Base-by-base conservation (phyloP, 2,888 invertebrate species). In the Polymixis lichenea region DNA sequence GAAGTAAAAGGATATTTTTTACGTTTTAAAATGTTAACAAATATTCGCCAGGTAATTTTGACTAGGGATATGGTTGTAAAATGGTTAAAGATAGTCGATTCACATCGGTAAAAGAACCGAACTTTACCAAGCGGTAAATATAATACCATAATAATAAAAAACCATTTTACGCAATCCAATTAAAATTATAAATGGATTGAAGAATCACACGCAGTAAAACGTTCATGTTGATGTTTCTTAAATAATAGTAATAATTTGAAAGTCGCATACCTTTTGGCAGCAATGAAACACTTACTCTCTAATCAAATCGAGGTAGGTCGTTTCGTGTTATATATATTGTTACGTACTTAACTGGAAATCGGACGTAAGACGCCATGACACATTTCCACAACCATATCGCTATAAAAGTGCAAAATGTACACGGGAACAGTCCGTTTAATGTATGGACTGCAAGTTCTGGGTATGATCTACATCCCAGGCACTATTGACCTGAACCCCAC, bases 371-470 rank as follows among this genome's bases (percentile, higher is more conserved):
- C 62, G 65, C 75, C 73, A 76, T 56, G 53, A 75, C 65, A 87
- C 84, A 87, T 88, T 89, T 88, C 87, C 85, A 89, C 86, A 89
- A 88, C 87, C 87, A 90, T 87, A 89, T 89, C 81, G 73, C 78
- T 75, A 76, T 70, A 75, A 72, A 67, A 72, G 58, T 56, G 60
- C 46, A 62, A 74, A 77, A 81, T 70, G 49, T 69, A 28, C 55
- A 67, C 43, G 13, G 46, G 43, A 70, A 55, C n/a, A 60, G 68
- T 28, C 77, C 66, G 77, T 25, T 64, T 46, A 67, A 53, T 32
- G 17, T 28, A n/a, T 61, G 32, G 58, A 66, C 51, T 73, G 25
- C 53, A 55, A 82, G 49, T 77, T 58, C 43, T 17, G 60, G 38
- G 53, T 66, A 76, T 25, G 22, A 43, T 56, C 61, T 62, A 49